These are phyloP conservation scores for Lemur catta DNA, from an alignment of 2,797 vertebrate genomes.

Conservation along the genomic window DNA sequence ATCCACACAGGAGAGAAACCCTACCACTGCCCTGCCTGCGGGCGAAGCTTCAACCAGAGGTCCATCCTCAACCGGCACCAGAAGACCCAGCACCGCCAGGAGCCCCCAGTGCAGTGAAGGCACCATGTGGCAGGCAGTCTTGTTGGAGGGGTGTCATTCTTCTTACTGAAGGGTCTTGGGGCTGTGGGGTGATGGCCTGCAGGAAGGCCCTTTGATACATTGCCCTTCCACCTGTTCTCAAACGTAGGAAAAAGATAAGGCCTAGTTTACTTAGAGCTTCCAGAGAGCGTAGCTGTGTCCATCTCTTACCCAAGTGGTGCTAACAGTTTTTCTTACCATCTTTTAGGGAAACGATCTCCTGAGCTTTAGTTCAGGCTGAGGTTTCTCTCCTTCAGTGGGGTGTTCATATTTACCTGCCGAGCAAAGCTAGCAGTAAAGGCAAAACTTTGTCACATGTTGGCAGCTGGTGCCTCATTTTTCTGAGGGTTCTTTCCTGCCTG, in stretches of 20 bases:
- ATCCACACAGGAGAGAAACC: conserved; percentile 76
- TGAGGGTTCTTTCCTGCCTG: not conserved
- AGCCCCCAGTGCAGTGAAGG: not conserved
- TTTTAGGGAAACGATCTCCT: not conserved
- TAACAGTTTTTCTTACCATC: not conserved
- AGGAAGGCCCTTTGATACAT: not conserved
- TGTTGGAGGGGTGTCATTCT: not conserved
- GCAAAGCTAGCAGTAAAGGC: not conserved
- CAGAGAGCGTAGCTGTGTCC: not conserved
- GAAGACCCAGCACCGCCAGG: conserved; percentile 75
- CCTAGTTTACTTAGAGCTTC: not conserved
- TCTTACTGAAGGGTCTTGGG: not conserved
- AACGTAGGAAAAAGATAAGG: not conserved
- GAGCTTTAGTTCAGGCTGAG: not conserved
- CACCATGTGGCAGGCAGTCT: not conserved
- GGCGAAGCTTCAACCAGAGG: conserved; percentile 77
- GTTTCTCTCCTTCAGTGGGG: not conserved
- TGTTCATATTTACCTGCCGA: not conserved
- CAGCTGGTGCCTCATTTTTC: not conserved
- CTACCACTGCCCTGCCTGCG: conserved; percentile 64
- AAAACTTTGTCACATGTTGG: not conserved
- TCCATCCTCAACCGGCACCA: conserved; percentile 76
- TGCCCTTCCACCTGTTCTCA: not conserved
- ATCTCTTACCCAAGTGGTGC: not conserved
- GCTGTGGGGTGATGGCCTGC: not conserved